Conservation (phyloP, 2,797 vertebrate genomes). For the Discoglossus pictus region DNA sequence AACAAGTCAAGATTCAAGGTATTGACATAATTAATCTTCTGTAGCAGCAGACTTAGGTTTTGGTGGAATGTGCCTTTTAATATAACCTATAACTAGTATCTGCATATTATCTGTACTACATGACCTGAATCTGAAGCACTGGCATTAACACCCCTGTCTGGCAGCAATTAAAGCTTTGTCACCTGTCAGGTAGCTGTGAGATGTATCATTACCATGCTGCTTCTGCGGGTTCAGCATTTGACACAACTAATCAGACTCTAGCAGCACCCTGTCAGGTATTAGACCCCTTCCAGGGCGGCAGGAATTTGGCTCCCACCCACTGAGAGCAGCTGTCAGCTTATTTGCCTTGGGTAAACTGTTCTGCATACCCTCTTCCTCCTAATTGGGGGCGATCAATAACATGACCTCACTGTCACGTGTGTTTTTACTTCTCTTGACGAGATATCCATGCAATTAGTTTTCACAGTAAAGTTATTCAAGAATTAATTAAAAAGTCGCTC, state of each 20-base stretch:
- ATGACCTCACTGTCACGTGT: conserved; percentile 33
- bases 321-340: conserved; percentile 27
- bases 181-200: background rate
- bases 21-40: too few species aligned
- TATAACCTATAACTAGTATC: too few species aligned
- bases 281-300: background rate
- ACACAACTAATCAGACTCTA: conserved; percentile 19
- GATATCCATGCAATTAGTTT: too few species aligned
- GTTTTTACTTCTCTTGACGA: background rate
- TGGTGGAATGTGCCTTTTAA: too few species aligned
- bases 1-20: too few species aligned
- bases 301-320: conserved; percentile 30
- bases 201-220: background rate
- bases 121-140: too few species aligned
- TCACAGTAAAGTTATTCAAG: too few species aligned
- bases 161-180: too few species aligned
- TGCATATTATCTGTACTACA: too few species aligned
- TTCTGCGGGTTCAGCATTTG: conserved; percentile 1
- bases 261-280: conserved; percentile 24
- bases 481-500: too few species aligned
- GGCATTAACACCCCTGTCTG: too few species aligned
- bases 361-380: conserved; percentile 11
- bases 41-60: too few species aligned
- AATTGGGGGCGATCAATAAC: conserved; percentile 38
- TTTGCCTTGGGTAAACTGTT: conserved; percentile 19